These are phyloP conservation scores for Perca flavescens DNA, from an alignment of 2,113 vertebrate species.

Conservation along the genomic window DNA sequence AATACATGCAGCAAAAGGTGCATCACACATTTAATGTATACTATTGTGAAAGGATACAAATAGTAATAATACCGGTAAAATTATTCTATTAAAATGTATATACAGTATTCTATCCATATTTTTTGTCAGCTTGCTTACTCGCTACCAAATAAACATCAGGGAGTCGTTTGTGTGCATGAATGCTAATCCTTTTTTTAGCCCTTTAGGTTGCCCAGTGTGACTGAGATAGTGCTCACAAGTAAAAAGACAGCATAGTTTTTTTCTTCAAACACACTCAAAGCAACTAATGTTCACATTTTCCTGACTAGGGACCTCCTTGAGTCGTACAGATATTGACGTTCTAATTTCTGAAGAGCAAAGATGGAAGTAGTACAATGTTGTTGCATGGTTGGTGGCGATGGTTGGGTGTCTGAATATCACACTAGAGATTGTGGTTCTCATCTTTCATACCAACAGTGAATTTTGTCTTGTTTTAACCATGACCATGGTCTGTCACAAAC, in stretches of 20 bases:
- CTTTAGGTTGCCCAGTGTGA: neutral
- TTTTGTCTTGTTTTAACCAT: neutral
- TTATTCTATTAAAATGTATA: too few relatives aligned
- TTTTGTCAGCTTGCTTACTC: neutral
- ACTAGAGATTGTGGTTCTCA: neutral
- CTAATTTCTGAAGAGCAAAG: neutral
- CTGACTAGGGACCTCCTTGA: neutral
- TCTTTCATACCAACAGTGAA: neutral
- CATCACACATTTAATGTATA: neutral
- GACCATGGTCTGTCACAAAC: neutral
- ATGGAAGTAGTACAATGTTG: neutral
- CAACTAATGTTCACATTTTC: neutral
- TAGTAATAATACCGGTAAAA: neutral
- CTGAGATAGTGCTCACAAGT: neutral
- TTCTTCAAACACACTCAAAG: neutral
- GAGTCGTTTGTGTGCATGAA: neutral
- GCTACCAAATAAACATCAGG: neutral
- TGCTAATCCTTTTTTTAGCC: neutral
- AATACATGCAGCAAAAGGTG: neutral
- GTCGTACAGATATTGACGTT: neutral
- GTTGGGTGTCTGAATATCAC: neutral
- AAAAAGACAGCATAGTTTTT: neutral
- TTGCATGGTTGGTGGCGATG: neutral
- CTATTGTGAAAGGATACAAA: neutral
- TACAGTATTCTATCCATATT: neutral